Conservation (phyloP, 1,140 invertebrate species). For the Solen grandis region DNA sequence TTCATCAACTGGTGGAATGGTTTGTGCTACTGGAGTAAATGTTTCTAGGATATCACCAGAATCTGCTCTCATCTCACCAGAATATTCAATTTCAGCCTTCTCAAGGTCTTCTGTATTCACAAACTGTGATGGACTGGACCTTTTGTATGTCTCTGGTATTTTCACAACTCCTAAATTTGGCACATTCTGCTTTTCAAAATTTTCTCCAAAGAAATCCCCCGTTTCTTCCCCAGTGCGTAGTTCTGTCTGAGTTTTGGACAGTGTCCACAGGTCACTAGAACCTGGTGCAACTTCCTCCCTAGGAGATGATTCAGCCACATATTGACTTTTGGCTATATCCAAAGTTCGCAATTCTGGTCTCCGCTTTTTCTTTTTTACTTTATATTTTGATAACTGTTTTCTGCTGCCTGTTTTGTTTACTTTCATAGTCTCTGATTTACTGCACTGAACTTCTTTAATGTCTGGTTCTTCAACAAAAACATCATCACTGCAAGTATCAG, state of each 20-base stretch:
- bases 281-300: constrained; percentile 17
- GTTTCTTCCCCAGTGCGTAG: constrained; percentile 33
- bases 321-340: neutral
- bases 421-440: neutral
- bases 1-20: too few species aligned
- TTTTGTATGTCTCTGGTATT: too few species aligned
- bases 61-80: constrained; percentile 8
- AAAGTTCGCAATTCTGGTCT: neutral
- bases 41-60: constrained; percentile 38
- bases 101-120: neutral
- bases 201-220: constrained; percentile 47
- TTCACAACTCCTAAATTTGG: neutral
- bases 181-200: neutral
- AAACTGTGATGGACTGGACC: too few species aligned
- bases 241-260: neutral
- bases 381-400: neutral
- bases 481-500: too few species aligned
- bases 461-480: neutral
- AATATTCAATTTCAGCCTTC: neutral
- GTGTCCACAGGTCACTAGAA: neutral
- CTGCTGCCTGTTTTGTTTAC: neutral
- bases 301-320: neutral
- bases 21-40: neutral
- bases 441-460: neutral
- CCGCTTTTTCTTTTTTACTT: too few species aligned